A percentile compares a stretch with the other conserved stretches of the same genome.
Evolutionary conservation across 2,113 vertebrate genomes (phyloP).

Genomic region (Brachyistius frenatus): DNA sequence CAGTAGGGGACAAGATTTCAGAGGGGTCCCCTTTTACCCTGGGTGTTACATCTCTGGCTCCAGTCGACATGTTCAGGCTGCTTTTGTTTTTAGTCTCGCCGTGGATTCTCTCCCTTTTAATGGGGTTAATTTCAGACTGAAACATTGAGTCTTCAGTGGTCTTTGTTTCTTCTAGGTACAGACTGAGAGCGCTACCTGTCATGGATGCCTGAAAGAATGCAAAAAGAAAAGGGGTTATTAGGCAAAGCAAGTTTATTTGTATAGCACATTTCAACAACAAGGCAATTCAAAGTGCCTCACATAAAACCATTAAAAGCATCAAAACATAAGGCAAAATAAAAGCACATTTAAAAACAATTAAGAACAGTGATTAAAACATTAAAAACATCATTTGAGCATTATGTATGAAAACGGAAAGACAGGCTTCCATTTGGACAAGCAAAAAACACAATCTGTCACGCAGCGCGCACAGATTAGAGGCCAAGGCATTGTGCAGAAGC

Average conservation of each 20-base stretch:
- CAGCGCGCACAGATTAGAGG: conserved; percentile 35
- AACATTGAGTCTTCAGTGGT: conserved; percentile 83
- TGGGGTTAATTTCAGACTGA: conserved; percentile 77
- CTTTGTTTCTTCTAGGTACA: conserved; percentile 88
- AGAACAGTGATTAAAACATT: too few species aligned
- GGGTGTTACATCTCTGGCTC: conserved; percentile 77
- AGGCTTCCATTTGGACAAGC: not conserved
- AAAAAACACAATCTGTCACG: not conserved
- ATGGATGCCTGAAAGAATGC: conserved; percentile 89
- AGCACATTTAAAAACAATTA: too few species aligned
- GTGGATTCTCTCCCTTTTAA: conserved; percentile 76
- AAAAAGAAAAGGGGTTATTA: not conserved
- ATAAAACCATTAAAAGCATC: too few species aligned
- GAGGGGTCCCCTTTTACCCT: conserved; percentile 81
- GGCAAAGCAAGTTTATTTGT: too few species aligned
- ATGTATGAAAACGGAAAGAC: not conserved
- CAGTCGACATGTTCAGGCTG: conserved; percentile 68
- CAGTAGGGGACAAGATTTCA: conserved; percentile 82
- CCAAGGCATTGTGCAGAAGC: conserved; percentile 28
- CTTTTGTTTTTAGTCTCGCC: conserved; percentile 69
- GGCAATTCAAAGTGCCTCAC: too few species aligned
- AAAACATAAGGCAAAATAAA: too few species aligned
- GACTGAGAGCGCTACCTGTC: conserved; percentile 89
- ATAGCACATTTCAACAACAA: too few species aligned
- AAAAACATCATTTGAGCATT: not conserved